Percentiles rank a stretch among this genome's conserved stretches.
phyloP scores from a whole-genome alignment of 2,797 vertebrate genomes.

The Vespertilio murinus region DNA sequence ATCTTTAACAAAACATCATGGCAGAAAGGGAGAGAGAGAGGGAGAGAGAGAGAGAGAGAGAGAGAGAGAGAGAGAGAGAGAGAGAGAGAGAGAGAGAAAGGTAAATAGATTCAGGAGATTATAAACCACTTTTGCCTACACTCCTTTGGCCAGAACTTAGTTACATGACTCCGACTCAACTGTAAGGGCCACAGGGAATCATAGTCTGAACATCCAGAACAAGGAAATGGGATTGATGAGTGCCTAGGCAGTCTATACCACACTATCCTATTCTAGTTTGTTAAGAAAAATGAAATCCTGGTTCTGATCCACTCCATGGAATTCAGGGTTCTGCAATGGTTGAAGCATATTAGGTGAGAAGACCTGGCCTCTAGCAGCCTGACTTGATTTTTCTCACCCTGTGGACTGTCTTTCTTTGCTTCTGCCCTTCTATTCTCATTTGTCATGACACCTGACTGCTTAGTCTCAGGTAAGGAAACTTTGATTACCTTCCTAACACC shows the following conservation, averaged over 20 bases:
- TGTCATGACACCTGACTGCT: background rate
- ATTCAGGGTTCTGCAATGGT: background rate
- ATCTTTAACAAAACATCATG: background rate
- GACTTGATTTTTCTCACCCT: background rate
- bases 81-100: background rate
- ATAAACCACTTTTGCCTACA: background rate
- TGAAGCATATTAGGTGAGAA: background rate
- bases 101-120: background rate
- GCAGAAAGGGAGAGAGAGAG: background rate
- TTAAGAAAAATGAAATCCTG: background rate
- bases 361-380: background rate
- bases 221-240: background rate
- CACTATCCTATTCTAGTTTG: background rate
- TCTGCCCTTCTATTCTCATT: background rate
- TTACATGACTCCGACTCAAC: background rate
- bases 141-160: background rate
- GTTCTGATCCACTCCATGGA: background rate
- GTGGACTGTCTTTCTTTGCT: background rate
- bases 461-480: background rate
- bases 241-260: background rate
- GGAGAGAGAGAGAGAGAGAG: rapidly evolving
- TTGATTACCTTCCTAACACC: background rate
- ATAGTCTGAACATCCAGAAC: background rate
- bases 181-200: background rate
- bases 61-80: background rate